Evolutionary conservation across 2,888 invertebrate species (phyloP), one percentile per base, ranked within the genome.

Genomic region (Andrena bicolor): DNA sequence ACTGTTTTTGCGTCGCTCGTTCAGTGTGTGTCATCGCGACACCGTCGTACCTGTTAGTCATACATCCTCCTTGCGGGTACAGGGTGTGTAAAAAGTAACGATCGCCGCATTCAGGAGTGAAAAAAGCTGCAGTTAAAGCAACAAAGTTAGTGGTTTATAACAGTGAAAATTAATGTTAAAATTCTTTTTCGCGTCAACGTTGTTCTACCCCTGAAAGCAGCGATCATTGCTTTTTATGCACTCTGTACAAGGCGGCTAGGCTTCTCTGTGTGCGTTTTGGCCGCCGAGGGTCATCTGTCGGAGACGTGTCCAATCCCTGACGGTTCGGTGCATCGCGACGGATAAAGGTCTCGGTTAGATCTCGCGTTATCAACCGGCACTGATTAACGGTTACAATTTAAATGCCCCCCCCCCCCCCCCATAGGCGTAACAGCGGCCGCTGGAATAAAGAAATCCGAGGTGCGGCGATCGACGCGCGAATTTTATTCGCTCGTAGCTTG

Each of bases 11-110:
- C 69, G 32, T 23, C 51, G 48, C 23, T 16, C 53, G 51, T 74
- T 69, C 64, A 71, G 60, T 51, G 75, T 84, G 82, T 86, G 85
- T 87, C 87, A 86, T 82, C 82, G 49, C 41, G 65, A 51, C n/a
- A 63, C 56, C 73, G 61, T 77, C 49, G 65, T 78, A 49, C 76
- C 65, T 76, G 63, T 85, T 87, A 86, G 78, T 86, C 83, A 86
- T 76, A 83, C 83, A 86, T 86, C 76, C 48, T 78, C 20, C 32
- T 63, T 71, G 48, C 32, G 26, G 68, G 7, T 78, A 80, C 49
- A 86, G 78, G 76, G 71, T 74, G 58, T 20, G 0, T 41, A 41
- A 41, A 41, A 41, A 41, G 41, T 41, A 41, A 41, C 41, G 41
- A 51, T 41, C 41, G 16, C 4, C 16, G 41, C 1, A 41, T 41